phyloP scores from a whole-genome alignment of 2,797 vertebrate genomes.

The Epinephelus awoara region DNA sequence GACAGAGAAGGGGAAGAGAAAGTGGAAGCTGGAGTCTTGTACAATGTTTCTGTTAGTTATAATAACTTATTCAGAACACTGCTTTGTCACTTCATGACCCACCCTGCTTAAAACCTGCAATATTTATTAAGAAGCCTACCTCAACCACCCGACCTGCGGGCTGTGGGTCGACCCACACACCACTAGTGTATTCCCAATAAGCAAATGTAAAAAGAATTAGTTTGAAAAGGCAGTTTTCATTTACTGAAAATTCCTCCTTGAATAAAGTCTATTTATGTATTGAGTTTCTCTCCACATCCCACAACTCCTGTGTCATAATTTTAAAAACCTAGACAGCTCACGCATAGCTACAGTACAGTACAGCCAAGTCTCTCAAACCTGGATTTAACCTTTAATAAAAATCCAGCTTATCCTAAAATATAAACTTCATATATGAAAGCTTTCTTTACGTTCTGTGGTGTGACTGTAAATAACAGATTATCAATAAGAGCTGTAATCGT shows the following conservation, averaged over 20 bases:
- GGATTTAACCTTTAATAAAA: conserved; percentile 7
- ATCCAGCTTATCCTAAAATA: background rate
- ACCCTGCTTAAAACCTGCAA: too few relatives aligned
- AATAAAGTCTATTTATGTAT: background rate
- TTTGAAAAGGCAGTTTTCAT: background rate
- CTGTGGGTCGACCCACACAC: too few relatives aligned
- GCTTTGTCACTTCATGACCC: too few relatives aligned
- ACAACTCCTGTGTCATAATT: background rate
- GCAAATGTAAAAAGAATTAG: background rate
- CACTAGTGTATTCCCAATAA: too few relatives aligned
- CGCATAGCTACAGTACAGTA: background rate
- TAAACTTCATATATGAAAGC: background rate
- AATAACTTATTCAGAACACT: too few relatives aligned
- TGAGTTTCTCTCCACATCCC: background rate
- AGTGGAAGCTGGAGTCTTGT: too few relatives aligned
- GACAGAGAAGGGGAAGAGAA: too few relatives aligned
- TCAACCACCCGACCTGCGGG: too few relatives aligned
- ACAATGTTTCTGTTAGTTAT: too few relatives aligned
- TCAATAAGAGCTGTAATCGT: conserved; percentile 29
- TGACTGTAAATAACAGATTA: conserved; percentile 18
- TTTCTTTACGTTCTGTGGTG: background rate
- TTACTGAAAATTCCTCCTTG: background rate
- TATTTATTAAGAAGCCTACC: too few relatives aligned
- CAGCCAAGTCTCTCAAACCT: conserved; percentile 6
- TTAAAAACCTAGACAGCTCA: background rate